Conservation (phyloP, 1,140 invertebrate species). For the Maconellicoccus hirsutus region DNA sequence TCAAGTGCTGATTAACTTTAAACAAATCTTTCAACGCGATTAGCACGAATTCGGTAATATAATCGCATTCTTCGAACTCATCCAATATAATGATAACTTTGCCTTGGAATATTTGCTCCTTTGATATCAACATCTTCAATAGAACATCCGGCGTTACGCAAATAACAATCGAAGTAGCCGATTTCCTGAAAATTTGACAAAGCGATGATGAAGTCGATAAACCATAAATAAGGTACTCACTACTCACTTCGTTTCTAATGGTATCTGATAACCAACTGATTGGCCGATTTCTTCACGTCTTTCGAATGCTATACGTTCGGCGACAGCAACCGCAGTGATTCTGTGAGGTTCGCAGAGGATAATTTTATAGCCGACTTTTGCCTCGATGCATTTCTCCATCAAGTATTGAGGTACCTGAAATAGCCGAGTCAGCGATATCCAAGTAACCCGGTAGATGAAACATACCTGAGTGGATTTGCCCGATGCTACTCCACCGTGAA, state of each 20-base stretch:
- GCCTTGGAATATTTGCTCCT: not conserved
- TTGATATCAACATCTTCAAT: not conserved
- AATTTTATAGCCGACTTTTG: conserved; percentile 61
- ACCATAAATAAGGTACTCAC: not conserved
- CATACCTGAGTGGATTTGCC: conserved; percentile 4
- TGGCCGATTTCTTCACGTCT: conserved; percentile 73
- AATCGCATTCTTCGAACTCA: conserved; percentile 13
- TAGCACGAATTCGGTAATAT: not conserved
- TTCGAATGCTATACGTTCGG: conserved; percentile 69
- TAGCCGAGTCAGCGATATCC: not conserved
- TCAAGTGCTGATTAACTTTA: not conserved
- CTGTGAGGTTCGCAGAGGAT: conserved; percentile 86
- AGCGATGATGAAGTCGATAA: not conserved
- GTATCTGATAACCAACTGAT: conserved; percentile 88
- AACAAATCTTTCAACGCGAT: conserved; percentile 3
- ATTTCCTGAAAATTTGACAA: conserved; percentile 1
- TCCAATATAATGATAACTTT: not conserved
- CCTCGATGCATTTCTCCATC: conserved; percentile 57
- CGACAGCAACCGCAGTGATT: conserved; percentile 76
- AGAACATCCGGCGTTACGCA: conserved; percentile 11
- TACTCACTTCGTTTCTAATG: conserved; percentile 53
- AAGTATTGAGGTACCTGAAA: conserved; percentile 70
- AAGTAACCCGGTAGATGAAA: not conserved
- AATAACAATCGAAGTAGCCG: conserved; percentile 11
- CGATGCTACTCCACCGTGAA: not conserved